phyloP scores from a whole-genome alignment of 1,140 invertebrate genomes.

The Euborellia annulipes region DNA sequence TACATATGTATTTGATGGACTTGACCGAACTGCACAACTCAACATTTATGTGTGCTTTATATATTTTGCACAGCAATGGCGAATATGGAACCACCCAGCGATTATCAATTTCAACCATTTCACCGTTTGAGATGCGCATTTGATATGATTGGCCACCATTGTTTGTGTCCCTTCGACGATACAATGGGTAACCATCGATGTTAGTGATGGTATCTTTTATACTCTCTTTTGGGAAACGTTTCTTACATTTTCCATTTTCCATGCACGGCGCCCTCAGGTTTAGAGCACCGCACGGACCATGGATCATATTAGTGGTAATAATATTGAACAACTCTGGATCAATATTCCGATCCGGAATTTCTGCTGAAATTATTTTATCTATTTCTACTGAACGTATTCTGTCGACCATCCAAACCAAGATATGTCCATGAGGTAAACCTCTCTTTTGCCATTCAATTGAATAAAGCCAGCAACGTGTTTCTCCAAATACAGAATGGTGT shows the following conservation, averaged over 20 bases:
- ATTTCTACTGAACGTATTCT: constrained; percentile 22
- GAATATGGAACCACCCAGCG: constrained; percentile 26
- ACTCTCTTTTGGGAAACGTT: constrained; percentile 18
- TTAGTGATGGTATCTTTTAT: constrained; percentile 17
- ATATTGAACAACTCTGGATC: constrained; percentile 27
- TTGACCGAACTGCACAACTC: constrained; percentile 20
- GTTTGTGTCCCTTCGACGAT: constrained; percentile 10
- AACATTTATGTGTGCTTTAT: constrained; percentile 15
- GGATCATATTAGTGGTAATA: constrained; percentile 31
- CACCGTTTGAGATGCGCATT: constrained; percentile 8
- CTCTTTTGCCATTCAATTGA: constrained; percentile 34
- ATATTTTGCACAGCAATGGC: constrained; percentile 19
- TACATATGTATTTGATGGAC: constrained; percentile 24
- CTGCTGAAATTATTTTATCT: constrained; percentile 32
- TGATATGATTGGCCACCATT: too few species aligned
- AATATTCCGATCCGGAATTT: constrained; percentile 31
- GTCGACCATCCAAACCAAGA: constrained; percentile 26
- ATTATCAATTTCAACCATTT: constrained; percentile 15
- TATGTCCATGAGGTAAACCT: constrained; percentile 32
- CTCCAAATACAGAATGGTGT: constrained; percentile 20
- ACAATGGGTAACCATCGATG: constrained; percentile 12
- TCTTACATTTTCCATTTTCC: constrained; percentile 28
- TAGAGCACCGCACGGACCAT: constrained; percentile 32
- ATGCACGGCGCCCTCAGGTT: constrained; percentile 32
- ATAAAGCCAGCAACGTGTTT: constrained; percentile 6